A percentile compares a stretch with the other conserved stretches of the same genome.
Conservation (phyloP, 2,797 vertebrate species). For the Sparus aurata region DNA sequence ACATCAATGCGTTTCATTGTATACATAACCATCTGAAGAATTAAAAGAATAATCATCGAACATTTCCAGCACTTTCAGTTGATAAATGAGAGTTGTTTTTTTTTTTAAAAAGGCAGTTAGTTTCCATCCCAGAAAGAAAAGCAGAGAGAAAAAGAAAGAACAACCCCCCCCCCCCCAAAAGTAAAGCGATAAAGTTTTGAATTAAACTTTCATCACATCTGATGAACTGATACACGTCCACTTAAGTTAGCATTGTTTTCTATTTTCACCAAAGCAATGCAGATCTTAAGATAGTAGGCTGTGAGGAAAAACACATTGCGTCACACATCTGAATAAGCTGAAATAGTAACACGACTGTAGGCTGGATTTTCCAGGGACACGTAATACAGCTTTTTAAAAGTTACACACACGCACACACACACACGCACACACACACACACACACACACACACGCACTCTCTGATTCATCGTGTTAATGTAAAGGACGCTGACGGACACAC, state of each 20-base stretch:
- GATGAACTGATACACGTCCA: constrained; percentile 31
- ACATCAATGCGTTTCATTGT: constrained; percentile 40
- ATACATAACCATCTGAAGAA: constrained; percentile 42
- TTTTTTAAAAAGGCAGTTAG: constrained; percentile 40
- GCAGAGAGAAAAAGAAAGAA: constrained; percentile 40
- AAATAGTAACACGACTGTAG: constrained; percentile 55
- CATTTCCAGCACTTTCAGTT: constrained; percentile 39
- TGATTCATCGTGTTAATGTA: constrained; percentile 41
- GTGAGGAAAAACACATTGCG: constrained; percentile 52
- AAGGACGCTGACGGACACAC: constrained; percentile 45
- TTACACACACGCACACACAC: constrained; percentile 46
- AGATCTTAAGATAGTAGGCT: constrained; percentile 54
- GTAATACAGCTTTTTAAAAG: constrained; percentile 51
- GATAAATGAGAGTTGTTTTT: constrained; percentile 11
- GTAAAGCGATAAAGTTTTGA: constrained; percentile 15
- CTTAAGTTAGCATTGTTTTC: constrained; percentile 55
- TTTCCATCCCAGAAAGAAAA: constrained; percentile 32
- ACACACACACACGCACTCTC: constrained; percentile 9
- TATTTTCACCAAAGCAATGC: constrained; percentile 58
- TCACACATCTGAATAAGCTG: constrained; percentile 56
- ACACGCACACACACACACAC: constrained; percentile 14
- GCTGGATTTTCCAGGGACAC: constrained; percentile 66
- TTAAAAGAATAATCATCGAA: constrained; percentile 43
- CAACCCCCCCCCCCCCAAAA: neutral
- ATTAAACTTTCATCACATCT: constrained; percentile 47